Evolutionary conservation across 2,797 vertebrate genomes (phyloP), one percentile per base, ranked within the genome.

Genomic region (Allobates femoralis): DNA sequence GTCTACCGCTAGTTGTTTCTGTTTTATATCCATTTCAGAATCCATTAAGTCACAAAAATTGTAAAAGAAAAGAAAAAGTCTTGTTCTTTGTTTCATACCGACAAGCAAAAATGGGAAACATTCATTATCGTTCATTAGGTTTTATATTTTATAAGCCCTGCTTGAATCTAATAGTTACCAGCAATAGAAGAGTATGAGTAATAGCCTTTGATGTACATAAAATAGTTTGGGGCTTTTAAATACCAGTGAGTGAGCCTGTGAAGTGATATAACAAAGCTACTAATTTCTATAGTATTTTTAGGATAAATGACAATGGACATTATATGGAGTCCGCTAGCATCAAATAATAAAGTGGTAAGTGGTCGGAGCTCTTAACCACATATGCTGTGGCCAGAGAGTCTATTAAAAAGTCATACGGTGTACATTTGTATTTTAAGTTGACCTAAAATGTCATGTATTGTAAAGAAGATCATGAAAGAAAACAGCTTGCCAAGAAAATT

Each of bases 81-180:
- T 15, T 51, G 34, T 77, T 82, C 51, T 84, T 73, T 84, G 37
- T 83, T 83, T 84, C 28, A 71, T 83, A 83, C 73, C 83, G 60
- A 58, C 73, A 86, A 82, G 73, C 50, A 64, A 77, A 82, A 82
- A 58, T 75, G 32, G 79, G 74, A 83, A 82, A 86, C 79, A 77
- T 77, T 66, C 73, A 77, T 85, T 85, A 85, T 69, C 73, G 84
- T 74, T 85, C 53, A 80, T 86, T 82, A 86, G 23, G 46, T 67
- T 69, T 83, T 81, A 82, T 50, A 82, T 62, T 82, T 82, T 66
- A 76, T 76, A 55, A 82, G 32, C 71, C 71, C 30, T 74, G 67
- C 37, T 74, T 50, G 60, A 78, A 76, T 76, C 34, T 78, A 71
- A 71, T 30, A 28, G 50, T 56, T 53, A 71, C 34, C 46, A 56